Evolutionary conservation across 1,140 invertebrate species (phyloP).

Genomic region (Steinernema khuongi): DNA sequence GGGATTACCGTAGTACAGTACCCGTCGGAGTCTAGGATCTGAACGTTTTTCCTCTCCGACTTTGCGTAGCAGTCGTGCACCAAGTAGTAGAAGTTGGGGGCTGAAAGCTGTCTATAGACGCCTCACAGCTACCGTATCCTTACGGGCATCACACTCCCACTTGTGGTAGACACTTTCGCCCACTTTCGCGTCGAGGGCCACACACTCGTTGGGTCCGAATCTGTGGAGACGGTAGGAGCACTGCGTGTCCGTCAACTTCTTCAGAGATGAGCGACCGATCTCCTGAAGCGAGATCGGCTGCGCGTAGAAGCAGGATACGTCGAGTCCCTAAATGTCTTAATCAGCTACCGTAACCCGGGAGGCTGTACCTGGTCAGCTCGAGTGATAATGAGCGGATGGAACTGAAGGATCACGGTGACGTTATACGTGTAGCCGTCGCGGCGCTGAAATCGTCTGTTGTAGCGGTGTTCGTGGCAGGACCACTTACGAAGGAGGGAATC

Average conservation of each 20-base stretch:
- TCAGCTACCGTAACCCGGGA: background rate
- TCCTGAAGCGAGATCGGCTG: slow-evolving; percentile 43
- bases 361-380: slow-evolving; percentile 48
- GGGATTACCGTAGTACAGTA: slow-evolving; percentile 10
- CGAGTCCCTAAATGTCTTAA: slow-evolving; percentile 26
- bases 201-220: slow-evolving; percentile 50
- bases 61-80: slow-evolving; percentile 53
- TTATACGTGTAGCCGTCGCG: slow-evolving; percentile 54
- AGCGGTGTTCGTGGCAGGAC: background rate
- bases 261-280: slow-evolving; percentile 36
- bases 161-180: slow-evolving; percentile 55
- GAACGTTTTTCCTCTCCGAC: slow-evolving; percentile 47
- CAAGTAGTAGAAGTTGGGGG: slow-evolving; percentile 51
- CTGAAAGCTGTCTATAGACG: slow-evolving; percentile 38
- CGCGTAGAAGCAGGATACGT: slow-evolving; percentile 44
- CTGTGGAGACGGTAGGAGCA: slow-evolving; percentile 49
- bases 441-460: slow-evolving; percentile 35
- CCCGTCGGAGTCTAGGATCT: slow-evolving; percentile 53
- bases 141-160: slow-evolving; percentile 53
- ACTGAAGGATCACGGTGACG: slow-evolving; percentile 56
- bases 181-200: slow-evolving; percentile 55
- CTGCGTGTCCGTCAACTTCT: slow-evolving; percentile 41
- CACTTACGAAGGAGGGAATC: slow-evolving; percentile 42
- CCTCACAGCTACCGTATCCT: slow-evolving; percentile 18
- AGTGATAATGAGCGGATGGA: slow-evolving; percentile 56